Evolutionary conservation across 2,797 vertebrate species (phyloP), one percentile per base, ranked within the genome.

Genomic region (Tragopan temminckii): DNA sequence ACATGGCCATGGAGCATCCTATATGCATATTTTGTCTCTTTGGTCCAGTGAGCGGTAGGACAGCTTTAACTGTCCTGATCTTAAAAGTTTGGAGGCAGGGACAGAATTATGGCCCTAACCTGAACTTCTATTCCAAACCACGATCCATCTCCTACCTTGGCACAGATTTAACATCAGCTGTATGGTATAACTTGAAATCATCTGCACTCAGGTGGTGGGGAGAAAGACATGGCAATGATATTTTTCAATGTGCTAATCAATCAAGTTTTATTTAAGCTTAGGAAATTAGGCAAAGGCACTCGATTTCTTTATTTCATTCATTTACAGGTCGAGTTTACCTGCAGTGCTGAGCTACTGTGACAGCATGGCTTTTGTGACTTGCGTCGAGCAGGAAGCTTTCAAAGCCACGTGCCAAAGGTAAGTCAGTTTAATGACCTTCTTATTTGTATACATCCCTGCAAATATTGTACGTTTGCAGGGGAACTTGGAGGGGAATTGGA

Each of bases 311-410:
- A 20, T 88, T 80, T 46, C 45, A 40, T 94, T 79, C 88, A 72
- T 88, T 95, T 86, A 50, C 94, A 97, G 96, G 45, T 86, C 33
- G 72, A 4, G 81, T 71, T 83, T 61, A 59, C 57, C 40, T 85
- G 43, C 46, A 92, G 46, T 31, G 33, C 77, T 79, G 89, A 94
- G 14, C 48, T 90, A 6, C 46, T n/a, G 25, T 23, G 52, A 67
- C 71, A 21, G 29, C 57, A 89, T 38, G 57, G 1, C 43, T 89
- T 92, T 88, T 81, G 38, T 58, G 77, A 61, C 84, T 88, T 64
- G 58, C 3, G 3, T 83, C 46, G 74, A 70, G 45, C 1, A 0
- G 36, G 74, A 92, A 86, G 77, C 40, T 67, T 92, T 79, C 80
- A 69, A 89, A 91, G 57, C 57, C 53, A 1, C 1, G 21, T 74